Evolutionary conservation across 2,113 vertebrate genomes (phyloP).

Genomic region (Mormyrus iriodes): DNA sequence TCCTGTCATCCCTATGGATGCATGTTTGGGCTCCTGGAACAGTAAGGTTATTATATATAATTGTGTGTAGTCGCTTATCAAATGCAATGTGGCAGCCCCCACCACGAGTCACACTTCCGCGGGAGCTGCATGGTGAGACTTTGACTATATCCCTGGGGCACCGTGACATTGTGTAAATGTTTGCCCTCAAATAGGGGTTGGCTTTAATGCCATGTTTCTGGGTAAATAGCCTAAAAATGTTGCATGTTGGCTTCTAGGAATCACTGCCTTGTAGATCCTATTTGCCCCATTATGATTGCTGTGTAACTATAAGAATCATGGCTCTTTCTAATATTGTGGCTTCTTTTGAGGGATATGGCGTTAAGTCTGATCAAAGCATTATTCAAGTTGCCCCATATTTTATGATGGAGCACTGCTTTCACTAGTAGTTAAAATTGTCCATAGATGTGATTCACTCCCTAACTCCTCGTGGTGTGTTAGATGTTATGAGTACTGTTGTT

Average conservation of each 20-base stretch:
- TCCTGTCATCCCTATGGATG: conserved; percentile 2
- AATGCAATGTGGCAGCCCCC: neutral
- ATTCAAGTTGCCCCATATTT: neutral
- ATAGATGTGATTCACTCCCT: neutral
- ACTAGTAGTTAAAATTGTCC: neutral
- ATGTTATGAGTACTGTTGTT: neutral
- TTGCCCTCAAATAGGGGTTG: neutral
- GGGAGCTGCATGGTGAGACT: neutral
- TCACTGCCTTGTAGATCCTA: neutral
- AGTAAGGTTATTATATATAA: neutral
- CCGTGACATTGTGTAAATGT: neutral
- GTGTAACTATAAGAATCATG: neutral
- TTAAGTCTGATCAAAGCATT: neutral
- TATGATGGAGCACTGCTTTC: neutral
- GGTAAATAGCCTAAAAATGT: neutral
- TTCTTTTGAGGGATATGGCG: neutral
- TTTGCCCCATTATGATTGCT: neutral
- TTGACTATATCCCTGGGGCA: neutral
- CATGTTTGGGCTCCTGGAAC: neutral
- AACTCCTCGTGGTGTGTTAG: neutral
- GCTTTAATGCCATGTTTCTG: neutral
- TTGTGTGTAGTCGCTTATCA: neutral
- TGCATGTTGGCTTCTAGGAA: neutral
- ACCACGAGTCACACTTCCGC: neutral
- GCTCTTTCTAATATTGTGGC: neutral